Percentiles rank a stretch among this genome's conserved stretches.
phyloP scores from a whole-genome alignment of 2,113 vertebrate species.

The Herpetotheres cachinnans region DNA sequence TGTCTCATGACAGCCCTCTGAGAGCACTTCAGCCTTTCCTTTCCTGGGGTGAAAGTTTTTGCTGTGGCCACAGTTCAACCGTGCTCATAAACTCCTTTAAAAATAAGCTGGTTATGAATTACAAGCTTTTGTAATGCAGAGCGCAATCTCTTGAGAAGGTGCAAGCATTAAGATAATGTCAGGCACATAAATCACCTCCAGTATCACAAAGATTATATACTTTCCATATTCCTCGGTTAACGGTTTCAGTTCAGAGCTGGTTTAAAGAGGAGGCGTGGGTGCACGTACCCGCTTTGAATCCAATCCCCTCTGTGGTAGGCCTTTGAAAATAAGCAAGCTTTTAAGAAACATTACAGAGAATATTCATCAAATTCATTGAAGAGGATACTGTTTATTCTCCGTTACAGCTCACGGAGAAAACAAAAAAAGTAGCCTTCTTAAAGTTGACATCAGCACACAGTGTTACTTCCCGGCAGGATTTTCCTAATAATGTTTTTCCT shows the following conservation, averaged over 20 bases:
- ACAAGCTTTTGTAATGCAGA: background rate
- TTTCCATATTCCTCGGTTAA: background rate
- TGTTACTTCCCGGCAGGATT: slow-evolving; percentile 19
- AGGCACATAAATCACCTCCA: background rate
- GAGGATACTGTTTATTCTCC: background rate
- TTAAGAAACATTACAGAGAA: background rate
- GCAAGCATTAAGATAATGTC: background rate
- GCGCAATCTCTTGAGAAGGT: background rate
- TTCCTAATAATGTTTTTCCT: slow-evolving; percentile 53
- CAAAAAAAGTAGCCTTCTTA: background rate
- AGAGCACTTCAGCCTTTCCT: background rate
- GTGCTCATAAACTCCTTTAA: background rate
- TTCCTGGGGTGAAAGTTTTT: background rate
- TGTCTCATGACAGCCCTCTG: background rate
- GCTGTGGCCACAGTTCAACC: background rate
- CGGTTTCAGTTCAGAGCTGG: background rate
- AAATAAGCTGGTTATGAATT: background rate
- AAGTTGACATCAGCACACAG: background rate
- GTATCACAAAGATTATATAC: background rate
- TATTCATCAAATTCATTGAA: background rate
- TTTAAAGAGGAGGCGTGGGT: background rate
- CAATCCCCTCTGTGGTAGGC: background rate
- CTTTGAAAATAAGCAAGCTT: background rate
- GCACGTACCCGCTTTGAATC: background rate
- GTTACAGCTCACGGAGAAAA: background rate